A percentile compares a stretch with the other conserved stretches of the same genome.
These are phyloP conservation scores for Sula dactylatra DNA, from an alignment of 2,113 vertebrate species.

Conservation along the genomic window DNA sequence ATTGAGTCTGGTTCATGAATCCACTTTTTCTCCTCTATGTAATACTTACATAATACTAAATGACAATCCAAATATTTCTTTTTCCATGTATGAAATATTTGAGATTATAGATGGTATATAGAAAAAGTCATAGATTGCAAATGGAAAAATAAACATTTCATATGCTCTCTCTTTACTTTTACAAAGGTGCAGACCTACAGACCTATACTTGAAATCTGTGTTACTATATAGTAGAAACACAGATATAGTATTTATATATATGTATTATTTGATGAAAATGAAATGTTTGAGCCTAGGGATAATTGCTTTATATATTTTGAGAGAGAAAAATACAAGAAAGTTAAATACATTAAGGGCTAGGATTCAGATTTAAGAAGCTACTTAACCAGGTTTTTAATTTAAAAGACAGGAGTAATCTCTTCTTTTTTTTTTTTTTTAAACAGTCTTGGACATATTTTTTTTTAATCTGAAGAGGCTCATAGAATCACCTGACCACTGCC, in stretches of 20 bases:
- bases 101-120: not conserved
- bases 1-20: not conserved
- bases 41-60: not conserved
- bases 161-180: not conserved
- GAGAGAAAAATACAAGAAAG: not conserved
- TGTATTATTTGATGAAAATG: not conserved
- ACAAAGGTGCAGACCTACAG: not conserved
- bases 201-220: not conserved
- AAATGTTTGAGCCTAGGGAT: not conserved
- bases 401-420: not conserved
- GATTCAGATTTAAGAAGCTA: not conserved
- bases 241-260: too few relatives aligned
- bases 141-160: not conserved
- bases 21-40: not conserved
- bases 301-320: not conserved
- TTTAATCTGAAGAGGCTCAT: not conserved
- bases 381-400: not conserved
- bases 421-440: not conserved
- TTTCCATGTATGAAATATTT: not conserved
- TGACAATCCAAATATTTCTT: not conserved
- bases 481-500: not conserved
- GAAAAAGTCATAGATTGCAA: not conserved
- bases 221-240: not conserved
- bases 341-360: not conserved
- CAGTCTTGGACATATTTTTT: not conserved